Evolutionary conservation across 2,113 vertebrate genomes (phyloP).

Genomic region (Merops nubicus): DNA sequence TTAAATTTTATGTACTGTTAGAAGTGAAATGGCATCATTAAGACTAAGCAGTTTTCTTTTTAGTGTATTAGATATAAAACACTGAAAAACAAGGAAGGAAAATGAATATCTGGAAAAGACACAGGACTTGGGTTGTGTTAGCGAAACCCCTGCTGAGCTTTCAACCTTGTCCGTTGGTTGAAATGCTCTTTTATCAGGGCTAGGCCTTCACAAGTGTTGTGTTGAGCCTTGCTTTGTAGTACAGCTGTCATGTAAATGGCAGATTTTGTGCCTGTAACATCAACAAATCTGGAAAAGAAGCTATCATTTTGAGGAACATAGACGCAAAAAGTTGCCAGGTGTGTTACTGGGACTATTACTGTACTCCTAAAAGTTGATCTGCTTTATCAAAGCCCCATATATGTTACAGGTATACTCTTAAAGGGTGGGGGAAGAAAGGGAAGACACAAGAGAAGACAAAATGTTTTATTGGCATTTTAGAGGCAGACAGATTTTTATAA

Average conservation of each 20-base stretch:
- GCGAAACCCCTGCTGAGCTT: not conserved
- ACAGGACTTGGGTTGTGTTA: not conserved
- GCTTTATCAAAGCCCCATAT: not conserved
- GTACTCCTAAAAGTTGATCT: not conserved
- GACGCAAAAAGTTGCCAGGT: not conserved
- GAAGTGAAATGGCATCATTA: constrained; percentile 7
- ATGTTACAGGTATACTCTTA: not conserved
- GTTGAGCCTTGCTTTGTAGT: not conserved
- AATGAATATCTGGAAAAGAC: not conserved
- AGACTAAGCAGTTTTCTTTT: not conserved
- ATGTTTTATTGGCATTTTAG: not conserved
- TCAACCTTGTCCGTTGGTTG: not conserved
- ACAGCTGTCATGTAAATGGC: not conserved
- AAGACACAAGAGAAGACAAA: not conserved
- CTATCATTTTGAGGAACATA: not conserved
- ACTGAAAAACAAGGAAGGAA: not conserved
- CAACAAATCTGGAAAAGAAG: not conserved
- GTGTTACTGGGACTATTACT: not conserved
- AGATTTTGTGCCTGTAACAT: not conserved
- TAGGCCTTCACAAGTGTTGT: not conserved
- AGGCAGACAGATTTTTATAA: constrained; percentile 23
- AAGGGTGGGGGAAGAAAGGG: not conserved
- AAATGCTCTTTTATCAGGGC: not conserved
- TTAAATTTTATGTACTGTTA: constrained; percentile 29
- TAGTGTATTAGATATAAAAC: not conserved